A percentile compares a stretch with the other conserved stretches of the same genome.
Conservation (phyloP, 2,797 vertebrate species). For the Syndactyla subalaris region DNA sequence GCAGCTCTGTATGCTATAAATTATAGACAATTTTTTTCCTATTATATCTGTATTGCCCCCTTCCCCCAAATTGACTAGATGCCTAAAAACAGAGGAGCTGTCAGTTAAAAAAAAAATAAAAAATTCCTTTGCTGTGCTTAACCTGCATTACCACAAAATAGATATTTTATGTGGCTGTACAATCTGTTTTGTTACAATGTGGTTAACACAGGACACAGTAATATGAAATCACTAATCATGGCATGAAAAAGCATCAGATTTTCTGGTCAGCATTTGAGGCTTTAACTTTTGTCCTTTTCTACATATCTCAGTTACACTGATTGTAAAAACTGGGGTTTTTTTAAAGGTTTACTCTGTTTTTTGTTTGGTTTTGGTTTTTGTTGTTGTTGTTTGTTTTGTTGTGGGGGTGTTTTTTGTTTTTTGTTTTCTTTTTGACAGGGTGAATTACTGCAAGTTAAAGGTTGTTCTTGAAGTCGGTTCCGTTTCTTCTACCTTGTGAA, state of each 20-base stretch:
- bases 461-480: constrained; percentile 57
- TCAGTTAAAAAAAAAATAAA: not conserved
- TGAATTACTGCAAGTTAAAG: constrained; percentile 64
- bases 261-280: not conserved
- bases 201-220: not conserved
- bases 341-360: constrained; percentile 12
- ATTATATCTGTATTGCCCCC: not conserved
- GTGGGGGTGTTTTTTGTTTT: not conserved
- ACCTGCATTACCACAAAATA: not conserved
- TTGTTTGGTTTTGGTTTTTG: not conserved
- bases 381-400: not conserved
- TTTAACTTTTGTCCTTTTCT: constrained; percentile 41
- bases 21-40: not conserved
- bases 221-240: not conserved
- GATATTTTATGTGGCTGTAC: not conserved
- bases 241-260: not conserved
- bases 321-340: not conserved
- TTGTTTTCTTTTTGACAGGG: constrained; percentile 30
- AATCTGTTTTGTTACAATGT: not conserved
- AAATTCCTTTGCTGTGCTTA: not conserved
- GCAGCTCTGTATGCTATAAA: not conserved
- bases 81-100: not conserved
- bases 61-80: not conserved
- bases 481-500: constrained; percentile 62
- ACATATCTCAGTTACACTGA: constrained; percentile 8